Conservation (phyloP, 1,140 invertebrate genomes). For the Nomia melanderi region DNA sequence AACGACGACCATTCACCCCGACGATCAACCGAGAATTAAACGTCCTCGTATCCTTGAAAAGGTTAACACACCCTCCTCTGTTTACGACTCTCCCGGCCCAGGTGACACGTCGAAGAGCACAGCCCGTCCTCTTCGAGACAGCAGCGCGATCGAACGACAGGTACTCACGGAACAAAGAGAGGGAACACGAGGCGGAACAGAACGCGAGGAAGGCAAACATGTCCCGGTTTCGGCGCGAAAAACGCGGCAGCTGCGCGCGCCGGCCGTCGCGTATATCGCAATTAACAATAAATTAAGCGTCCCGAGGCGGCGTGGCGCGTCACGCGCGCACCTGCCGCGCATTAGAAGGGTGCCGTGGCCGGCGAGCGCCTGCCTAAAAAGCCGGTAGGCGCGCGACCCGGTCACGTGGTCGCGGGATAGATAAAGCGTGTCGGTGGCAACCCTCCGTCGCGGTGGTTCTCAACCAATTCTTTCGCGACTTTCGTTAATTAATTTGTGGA, state of each 20-base stretch:
- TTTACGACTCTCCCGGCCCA: no score
- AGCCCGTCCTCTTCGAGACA: no score
- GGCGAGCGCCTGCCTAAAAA: constrained; percentile 48
- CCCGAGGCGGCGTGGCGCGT: constrained; percentile 50
- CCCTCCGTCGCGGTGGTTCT: constrained; percentile 31
- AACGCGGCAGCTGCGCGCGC: constrained; percentile 48
- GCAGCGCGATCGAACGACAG: no score
- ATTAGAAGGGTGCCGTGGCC: constrained; percentile 44
- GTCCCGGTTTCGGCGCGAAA: constrained; percentile 76
- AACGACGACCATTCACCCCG: no score
- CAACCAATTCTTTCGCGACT: no score
- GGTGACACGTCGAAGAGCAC: no score
- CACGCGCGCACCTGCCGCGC: constrained; percentile 61
- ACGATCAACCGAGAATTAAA: no score
- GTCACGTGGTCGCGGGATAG: constrained; percentile 46
- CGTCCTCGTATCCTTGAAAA: no score
- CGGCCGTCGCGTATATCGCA: constrained; percentile 72
- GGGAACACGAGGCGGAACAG: neutral
- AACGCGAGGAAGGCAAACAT: neutral
- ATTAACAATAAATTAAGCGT: constrained; percentile 76
- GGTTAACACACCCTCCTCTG: no score
- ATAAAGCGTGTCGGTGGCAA: constrained; percentile 19
- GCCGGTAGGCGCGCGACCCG: constrained; percentile 19
- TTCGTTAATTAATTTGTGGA: no score
- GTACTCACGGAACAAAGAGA: no score